A percentile compares a stretch with the other conserved stretches of the same genome.
These are phyloP conservation scores for Torymus aiolomorphi DNA, from an alignment of 2,888 invertebrate species.

Conservation along the genomic window DNA sequence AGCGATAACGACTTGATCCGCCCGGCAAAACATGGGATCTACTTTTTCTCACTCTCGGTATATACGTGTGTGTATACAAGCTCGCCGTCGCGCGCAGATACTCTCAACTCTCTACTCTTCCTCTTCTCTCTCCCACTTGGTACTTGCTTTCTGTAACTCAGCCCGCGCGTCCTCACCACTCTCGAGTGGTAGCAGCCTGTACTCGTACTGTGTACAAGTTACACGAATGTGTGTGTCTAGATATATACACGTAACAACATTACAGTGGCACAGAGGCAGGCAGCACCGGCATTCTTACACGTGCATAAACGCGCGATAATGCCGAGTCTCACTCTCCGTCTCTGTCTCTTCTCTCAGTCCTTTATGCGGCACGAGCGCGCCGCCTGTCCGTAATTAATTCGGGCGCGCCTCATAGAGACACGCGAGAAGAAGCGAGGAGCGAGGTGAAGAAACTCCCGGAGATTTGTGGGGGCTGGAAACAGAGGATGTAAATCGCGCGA, in stretches of 20 bases:
- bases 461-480: constrained; percentile 7
- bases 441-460: too few species aligned
- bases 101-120: not conserved
- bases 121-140: not conserved
- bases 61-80: not conserved
- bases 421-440: too few species aligned
- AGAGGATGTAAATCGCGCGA: constrained; percentile 53
- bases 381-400: constrained; percentile 67
- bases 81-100: not conserved
- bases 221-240: not conserved
- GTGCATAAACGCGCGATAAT: not conserved
- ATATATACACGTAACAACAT: too few species aligned
- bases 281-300: constrained; percentile 13
- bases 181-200: not conserved
- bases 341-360: not conserved
- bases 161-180: not conserved
- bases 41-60: too few species aligned
- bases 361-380: too few species aligned
- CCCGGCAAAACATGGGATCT: not conserved
- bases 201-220: constrained; percentile 14
- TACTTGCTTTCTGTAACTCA: not conserved
- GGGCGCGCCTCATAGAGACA: constrained; percentile 11
- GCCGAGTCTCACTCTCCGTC: not conserved
- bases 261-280: too few species aligned
- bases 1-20: constrained; percentile 64